A percentile compares a stretch with the other conserved stretches of the same genome.
Evolutionary conservation across 2,888 invertebrate genomes (phyloP).

Genomic region (Drosophila nr. fundita): DNA sequence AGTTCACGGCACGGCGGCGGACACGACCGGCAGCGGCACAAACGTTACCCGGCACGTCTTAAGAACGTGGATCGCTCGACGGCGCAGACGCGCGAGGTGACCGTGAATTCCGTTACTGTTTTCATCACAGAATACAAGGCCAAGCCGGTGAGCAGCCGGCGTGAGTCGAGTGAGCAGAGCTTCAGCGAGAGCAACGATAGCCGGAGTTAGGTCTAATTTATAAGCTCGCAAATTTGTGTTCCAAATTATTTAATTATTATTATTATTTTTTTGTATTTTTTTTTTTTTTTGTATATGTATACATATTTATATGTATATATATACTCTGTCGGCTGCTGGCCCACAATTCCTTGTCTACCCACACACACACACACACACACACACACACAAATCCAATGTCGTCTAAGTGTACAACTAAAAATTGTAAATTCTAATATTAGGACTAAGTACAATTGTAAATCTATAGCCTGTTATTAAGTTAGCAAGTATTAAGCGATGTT

Average conservation of each 20-base stretch:
- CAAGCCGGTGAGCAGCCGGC: slow-evolving; percentile 86
- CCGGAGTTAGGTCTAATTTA: slow-evolving; percentile 82
- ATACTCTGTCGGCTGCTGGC: slow-evolving; percentile 15
- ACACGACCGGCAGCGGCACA: slow-evolving; percentile 87
- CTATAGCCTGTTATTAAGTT: slow-evolving; percentile 68
- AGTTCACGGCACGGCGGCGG: slow-evolving; percentile 83
- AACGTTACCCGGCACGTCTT: slow-evolving; percentile 91
- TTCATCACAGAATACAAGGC: slow-evolving; percentile 98
- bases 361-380: neutral
- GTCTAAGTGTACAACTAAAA: slow-evolving; percentile 62
- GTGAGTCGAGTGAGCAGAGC: slow-evolving; percentile 85
- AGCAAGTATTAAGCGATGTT: slow-evolving; percentile 74
- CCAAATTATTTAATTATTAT: slow-evolving; percentile 17
- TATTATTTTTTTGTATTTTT: slow-evolving; percentile 2
- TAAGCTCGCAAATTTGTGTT: slow-evolving; percentile 39
- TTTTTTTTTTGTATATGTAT: slow-evolving; percentile 8
- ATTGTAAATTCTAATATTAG: slow-evolving; percentile 80
- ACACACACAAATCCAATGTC: slow-evolving; percentile 46
- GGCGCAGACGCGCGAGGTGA: slow-evolving; percentile 97
- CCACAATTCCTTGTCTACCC: slow-evolving; percentile 25
- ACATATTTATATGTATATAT: slow-evolving; percentile 18
- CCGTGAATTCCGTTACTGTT: slow-evolving; percentile 98
- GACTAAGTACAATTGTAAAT: slow-evolving; percentile 72
- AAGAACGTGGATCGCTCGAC: slow-evolving; percentile 97
- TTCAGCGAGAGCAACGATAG: slow-evolving; percentile 85